phyloP scores from a whole-genome alignment of 2,888 invertebrate species.

The Cantharis nigra region DNA sequence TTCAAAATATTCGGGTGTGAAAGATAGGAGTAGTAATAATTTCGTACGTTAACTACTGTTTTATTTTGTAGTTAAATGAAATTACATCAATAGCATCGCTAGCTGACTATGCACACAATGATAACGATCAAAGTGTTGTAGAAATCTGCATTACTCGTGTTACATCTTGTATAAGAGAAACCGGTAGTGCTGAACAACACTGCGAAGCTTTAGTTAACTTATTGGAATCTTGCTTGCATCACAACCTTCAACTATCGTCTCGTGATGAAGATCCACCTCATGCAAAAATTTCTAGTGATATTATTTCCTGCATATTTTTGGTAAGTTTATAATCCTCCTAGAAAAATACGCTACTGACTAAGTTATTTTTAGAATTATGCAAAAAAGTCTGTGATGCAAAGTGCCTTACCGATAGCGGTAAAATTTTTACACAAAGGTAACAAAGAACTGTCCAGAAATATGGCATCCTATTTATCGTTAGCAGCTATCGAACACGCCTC shows the following conservation, averaged over 20 bases:
- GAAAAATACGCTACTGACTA: neutral
- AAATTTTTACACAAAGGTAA: conserved; percentile 91
- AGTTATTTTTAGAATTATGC: conserved; percentile 65
- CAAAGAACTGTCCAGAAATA: conserved; percentile 84
- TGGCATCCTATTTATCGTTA: conserved; percentile 89
- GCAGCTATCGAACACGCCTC: conserved; percentile 91
- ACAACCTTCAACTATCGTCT: conserved; percentile 80
- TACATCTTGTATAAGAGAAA: conserved; percentile 89
- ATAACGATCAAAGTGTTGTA: conserved; percentile 92
- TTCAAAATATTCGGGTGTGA: no score
- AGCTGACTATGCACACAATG: conserved; percentile 81
- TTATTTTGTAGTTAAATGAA: conserved; percentile 65
- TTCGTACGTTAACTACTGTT: neutral
- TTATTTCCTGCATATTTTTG: conserved; percentile 92
- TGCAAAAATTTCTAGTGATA: conserved; percentile 94
- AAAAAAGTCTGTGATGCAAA: conserved; percentile 76
- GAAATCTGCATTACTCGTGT: conserved; percentile 93
- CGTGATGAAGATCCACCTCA: conserved; percentile 91
- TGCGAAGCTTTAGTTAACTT: conserved; percentile 81
- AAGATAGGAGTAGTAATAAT: no score
- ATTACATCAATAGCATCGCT: conserved; percentile 82
- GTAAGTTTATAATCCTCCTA: conserved; percentile 54
- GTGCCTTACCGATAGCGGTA: conserved; percentile 87
- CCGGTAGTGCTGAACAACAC: conserved; percentile 84
- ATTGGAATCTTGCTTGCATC: conserved; percentile 84